Evolutionary conservation across 2,888 invertebrate species (phyloP), one percentile per base, ranked within the genome.

Genomic region (Pterobdella sp.): DNA sequence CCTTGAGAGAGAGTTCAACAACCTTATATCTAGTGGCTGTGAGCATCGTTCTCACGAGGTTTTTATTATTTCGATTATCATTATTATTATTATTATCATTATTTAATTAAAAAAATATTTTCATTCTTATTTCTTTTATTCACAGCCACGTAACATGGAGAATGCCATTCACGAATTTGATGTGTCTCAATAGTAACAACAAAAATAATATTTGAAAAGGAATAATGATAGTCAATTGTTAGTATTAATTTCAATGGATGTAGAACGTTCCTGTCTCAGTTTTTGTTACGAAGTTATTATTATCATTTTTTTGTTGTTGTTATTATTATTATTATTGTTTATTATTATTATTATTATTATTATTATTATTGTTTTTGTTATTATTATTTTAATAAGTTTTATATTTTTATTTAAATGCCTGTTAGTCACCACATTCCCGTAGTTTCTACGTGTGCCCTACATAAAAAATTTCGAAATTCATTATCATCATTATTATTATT

Each of bases 1-100:
- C 81, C 87, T 96, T 81, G 94, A 95, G 83, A 86, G 91, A 85
- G 96, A 96, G 86, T 95, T 94, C 76, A 88, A 88, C 81, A 92
- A 90, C 84, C 87, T 96, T 80, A 85, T 95, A 78, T 88, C 90
- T 31, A 68, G 60, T 26, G 73, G 69, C n/a, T 69, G 69, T 56
- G 73, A 73, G 36, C 73, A 73, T 52, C 66, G 69, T 22, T 32
- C 35, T 37, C 35, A 69, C 63, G 73, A 73, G 63, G 73, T 73
- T 63, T 34, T 36, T 26, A 36, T 18, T 26, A 32, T 31, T 31
- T 67, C 35, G 1, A 67, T 34, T 67, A 32, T 35, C 35, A 67
- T 32, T 32, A 67, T 67, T 67, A 3, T 34, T 67, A 32, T 32
- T 67, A 36, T 36, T 67, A 67, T 35, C 36, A 14, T 1, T 65